phyloP scores from a whole-genome alignment of 2,797 vertebrate genomes.

The Propithecus perrieri region DNA sequence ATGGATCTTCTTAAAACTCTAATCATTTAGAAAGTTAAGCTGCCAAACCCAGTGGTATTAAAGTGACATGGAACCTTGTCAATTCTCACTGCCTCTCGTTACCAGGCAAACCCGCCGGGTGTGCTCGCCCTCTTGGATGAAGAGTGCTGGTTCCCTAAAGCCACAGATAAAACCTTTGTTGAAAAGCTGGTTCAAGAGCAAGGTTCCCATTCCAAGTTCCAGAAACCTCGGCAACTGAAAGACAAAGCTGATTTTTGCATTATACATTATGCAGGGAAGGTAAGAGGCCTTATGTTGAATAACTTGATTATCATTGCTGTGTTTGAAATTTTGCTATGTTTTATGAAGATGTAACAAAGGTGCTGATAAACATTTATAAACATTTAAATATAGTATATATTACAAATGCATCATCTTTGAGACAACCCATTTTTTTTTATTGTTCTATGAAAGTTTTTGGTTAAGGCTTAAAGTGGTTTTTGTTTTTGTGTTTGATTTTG shows the following conservation, averaged over 20 bases:
- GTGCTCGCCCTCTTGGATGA: conserved; percentile 97
- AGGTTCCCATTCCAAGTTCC: conserved; percentile 97
- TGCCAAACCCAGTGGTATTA: not conserved
- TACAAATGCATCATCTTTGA: not conserved
- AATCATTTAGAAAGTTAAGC: not conserved
- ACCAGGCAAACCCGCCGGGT: conserved; percentile 95
- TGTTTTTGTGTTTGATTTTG: not conserved
- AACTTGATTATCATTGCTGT: not conserved
- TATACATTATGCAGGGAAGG: conserved; percentile 98
- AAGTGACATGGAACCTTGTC: not conserved
- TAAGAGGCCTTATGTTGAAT: conserved; percentile 73
- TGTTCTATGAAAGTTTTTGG: not conserved
- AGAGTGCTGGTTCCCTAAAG: conserved; percentile 99
- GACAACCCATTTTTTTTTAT: rapidly evolving
- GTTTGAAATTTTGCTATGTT: not conserved
- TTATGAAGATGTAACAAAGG: not conserved
- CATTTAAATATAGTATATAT: not conserved
- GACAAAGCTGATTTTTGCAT: conserved; percentile 98
- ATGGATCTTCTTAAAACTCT: not conserved
- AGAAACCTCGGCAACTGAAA: conserved; percentile 97
- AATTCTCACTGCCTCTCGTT: not conserved
- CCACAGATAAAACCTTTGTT: conserved; percentile 98
- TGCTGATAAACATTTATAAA: not conserved
- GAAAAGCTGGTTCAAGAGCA: conserved; percentile 98
- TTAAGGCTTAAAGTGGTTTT: not conserved